Percentiles rank a stretch among this genome's conserved stretches.
phyloP scores from a whole-genome alignment of 2,888 invertebrate genomes.

The Glaucopsyche alexis region DNA sequence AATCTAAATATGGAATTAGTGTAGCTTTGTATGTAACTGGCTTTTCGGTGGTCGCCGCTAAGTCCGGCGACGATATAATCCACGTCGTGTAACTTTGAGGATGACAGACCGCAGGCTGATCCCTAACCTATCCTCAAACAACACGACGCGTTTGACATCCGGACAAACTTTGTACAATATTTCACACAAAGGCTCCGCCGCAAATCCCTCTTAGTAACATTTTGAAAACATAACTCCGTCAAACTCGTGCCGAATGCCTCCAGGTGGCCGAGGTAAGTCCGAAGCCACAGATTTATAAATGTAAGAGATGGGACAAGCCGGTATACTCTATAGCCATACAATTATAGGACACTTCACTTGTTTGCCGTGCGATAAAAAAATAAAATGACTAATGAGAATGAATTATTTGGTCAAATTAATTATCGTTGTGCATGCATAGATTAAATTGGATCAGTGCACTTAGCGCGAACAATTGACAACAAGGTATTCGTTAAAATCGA shows the following conservation, averaged over 20 bases:
- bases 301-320: not conserved
- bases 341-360: too few relatives aligned
- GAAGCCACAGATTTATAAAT: not conserved
- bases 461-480: too few relatives aligned
- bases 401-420: too few relatives aligned
- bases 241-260: conserved; percentile 4
- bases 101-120: conserved; percentile 8
- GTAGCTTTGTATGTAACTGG: not conserved
- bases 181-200: conserved; percentile 25
- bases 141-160: not conserved
- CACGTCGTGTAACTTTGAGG: not conserved
- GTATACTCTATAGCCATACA: not conserved
- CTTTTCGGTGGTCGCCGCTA: not conserved
- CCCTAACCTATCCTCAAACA: not conserved
- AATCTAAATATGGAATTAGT: not conserved
- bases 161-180: conserved; percentile 18
- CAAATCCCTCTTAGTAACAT: conserved; percentile 27
- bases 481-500: too few relatives aligned
- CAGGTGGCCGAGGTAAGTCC: conserved; percentile 12
- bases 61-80: not conserved
- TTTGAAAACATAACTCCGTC: conserved; percentile 27
- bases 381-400: too few relatives aligned
- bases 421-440: too few relatives aligned
- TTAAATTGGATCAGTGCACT: too few relatives aligned
- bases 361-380: too few relatives aligned